A percentile compares a stretch with the other conserved stretches of the same genome.
These are phyloP conservation scores for Semaprochilodus insignis DNA, from an alignment of 2,797 vertebrate genomes.

Conservation along the genomic window DNA sequence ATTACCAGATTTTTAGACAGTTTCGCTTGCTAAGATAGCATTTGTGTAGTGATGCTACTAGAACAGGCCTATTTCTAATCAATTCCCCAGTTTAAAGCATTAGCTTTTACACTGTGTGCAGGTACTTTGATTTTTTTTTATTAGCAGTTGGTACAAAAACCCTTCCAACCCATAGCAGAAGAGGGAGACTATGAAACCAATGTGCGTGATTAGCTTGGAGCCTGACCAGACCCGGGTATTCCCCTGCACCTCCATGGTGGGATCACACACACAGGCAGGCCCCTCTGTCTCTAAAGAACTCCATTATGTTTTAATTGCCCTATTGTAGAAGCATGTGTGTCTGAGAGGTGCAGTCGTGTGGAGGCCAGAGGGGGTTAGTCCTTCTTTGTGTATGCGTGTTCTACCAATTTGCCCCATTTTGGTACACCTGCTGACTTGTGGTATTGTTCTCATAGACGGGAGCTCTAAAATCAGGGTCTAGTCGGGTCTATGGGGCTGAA, in stretches of 20 bases:
- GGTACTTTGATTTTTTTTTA: background rate
- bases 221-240: background rate
- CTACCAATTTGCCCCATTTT: constrained; percentile 63
- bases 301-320: constrained; percentile 81
- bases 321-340: constrained; percentile 82
- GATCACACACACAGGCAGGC: constrained; percentile 53
- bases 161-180: background rate
- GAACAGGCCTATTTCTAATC: no score
- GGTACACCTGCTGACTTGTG: constrained; percentile 68
- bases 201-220: background rate
- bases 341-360: constrained; percentile 72
- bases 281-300: constrained; percentile 66
- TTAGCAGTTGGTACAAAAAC: background rate
- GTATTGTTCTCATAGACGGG: constrained; percentile 71
- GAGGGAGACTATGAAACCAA: background rate
- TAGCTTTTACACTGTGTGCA: background rate
- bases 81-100: background rate
- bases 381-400: constrained; percentile 48
- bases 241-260: constrained; percentile 26
- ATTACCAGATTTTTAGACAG: no score
- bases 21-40: no score
- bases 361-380: constrained; percentile 62
- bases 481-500: constrained; percentile 72
- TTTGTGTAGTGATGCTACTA: no score
- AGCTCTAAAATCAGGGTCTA: constrained; percentile 70